These are phyloP conservation scores for Heliornis fulica DNA, from an alignment of 2,113 vertebrate genomes.

Conservation along the genomic window DNA sequence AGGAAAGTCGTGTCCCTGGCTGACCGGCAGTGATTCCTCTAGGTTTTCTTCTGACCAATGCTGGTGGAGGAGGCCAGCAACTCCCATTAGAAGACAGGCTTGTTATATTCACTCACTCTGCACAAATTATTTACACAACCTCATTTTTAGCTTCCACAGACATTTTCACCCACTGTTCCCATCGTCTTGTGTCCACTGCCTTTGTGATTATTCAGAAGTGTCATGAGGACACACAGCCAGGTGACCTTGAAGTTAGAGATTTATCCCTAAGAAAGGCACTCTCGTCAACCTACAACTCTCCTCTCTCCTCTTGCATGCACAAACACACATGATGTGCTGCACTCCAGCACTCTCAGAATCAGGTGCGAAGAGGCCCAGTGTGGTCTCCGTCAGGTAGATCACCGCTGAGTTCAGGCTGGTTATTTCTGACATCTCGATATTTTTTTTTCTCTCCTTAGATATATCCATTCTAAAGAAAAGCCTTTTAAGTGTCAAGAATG, in stretches of 20 bases:
- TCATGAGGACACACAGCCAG: neutral
- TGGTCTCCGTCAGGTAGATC: neutral
- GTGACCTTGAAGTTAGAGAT: neutral
- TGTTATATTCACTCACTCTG: neutral
- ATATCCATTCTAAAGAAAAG: constrained; percentile 99
- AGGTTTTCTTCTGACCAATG: neutral
- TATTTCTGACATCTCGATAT: constrained; percentile 3
- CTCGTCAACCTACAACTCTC: fast-evolving
- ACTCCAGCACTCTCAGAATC: neutral
- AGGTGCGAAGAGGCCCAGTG: neutral
- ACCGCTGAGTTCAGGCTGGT: neutral
- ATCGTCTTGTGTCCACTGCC: neutral
- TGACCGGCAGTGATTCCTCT: neutral
- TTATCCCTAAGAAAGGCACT: neutral
- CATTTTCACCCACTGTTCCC: neutral
- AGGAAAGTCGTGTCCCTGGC: neutral
- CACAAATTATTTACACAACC: neutral
- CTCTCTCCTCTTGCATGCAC: neutral
- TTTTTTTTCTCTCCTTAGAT: constrained; percentile 79
- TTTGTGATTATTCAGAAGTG: neutral
- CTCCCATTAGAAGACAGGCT: neutral
- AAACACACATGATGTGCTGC: fast-evolving
- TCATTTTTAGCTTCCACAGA: neutral
- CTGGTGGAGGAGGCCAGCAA: neutral
- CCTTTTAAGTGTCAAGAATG: constrained; percentile 99